phyloP scores from a whole-genome alignment of 2,113 vertebrate species.

The Centropristis striata region DNA sequence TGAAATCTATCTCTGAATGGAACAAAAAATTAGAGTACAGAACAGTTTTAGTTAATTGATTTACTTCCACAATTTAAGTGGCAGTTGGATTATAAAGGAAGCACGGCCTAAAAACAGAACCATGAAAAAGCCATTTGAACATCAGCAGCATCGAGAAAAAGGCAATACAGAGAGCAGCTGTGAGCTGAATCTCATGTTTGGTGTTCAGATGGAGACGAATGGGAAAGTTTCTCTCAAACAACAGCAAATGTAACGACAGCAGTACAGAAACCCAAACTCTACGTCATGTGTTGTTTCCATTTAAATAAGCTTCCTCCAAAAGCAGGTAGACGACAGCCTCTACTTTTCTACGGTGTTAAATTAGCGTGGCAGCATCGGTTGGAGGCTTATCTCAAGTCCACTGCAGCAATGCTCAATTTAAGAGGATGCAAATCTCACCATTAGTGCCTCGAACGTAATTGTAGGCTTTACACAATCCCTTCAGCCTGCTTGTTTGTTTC shows the following conservation, averaged over 20 bases:
- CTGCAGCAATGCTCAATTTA: constrained; percentile 43
- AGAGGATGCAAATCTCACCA: constrained; percentile 54
- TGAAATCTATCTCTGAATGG: too few relatives aligned
- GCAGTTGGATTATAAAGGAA: neutral
- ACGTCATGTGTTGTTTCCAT: constrained; percentile 7
- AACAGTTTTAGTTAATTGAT: neutral
- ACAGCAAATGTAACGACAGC: neutral
- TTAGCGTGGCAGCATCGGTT: constrained; percentile 26
- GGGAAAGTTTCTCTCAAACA: neutral
- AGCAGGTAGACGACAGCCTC: constrained; percentile 1
- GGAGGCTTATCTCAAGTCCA: constrained; percentile 47
- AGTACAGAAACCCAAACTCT: neutral
- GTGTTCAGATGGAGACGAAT: neutral
- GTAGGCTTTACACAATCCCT: constrained; percentile 53
- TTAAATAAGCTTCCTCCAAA: constrained; percentile 16
- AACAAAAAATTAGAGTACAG: too few relatives aligned
- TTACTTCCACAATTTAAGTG: neutral
- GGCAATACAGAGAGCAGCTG: neutral
- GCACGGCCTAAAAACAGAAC: neutral
- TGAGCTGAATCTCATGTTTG: constrained; percentile 3
- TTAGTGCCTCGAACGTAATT: constrained; percentile 37
- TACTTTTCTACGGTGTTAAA: constrained; percentile 32
- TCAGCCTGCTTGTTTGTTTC: constrained; percentile 60
- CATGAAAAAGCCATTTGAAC: neutral
- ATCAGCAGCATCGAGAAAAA: neutral